These are phyloP conservation scores for Dendrolimus houi DNA, from an alignment of 2,888 invertebrate genomes.

Conservation along the genomic window DNA sequence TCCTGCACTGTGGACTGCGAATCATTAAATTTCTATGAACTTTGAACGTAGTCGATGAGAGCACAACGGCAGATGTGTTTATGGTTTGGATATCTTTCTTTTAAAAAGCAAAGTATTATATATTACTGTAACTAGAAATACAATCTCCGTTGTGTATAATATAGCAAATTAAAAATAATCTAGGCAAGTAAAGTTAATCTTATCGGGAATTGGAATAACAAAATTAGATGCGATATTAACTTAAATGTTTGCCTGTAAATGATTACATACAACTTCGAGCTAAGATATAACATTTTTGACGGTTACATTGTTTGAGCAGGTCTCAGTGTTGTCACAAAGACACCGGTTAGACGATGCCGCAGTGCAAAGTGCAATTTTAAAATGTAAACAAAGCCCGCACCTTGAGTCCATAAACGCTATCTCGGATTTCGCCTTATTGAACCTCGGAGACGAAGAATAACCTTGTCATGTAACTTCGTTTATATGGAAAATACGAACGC, in stretches of 20 bases:
- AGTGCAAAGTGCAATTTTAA: slow-evolving; percentile 74
- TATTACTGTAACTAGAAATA: too few relatives aligned
- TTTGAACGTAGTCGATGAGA: slow-evolving; percentile 27
- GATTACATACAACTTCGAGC: slow-evolving; percentile 3
- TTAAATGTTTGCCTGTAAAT: too few relatives aligned
- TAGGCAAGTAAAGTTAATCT: too few relatives aligned
- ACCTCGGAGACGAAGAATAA: slow-evolving; percentile 45
- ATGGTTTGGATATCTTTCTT: too few relatives aligned
- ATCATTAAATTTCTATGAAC: slow-evolving; percentile 44
- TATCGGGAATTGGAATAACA: too few relatives aligned
- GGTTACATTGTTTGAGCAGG: slow-evolving; percentile 66
- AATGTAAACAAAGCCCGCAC: slow-evolving; percentile 71
- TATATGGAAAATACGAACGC: slow-evolving; percentile 31
- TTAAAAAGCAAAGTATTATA: too few relatives aligned
- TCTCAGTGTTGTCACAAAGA: slow-evolving; percentile 57
- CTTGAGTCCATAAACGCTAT: slow-evolving; percentile 63
- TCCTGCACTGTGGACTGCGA: slow-evolving; percentile 21
- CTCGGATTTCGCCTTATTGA: slow-evolving; percentile 64
- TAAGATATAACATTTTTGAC: slow-evolving; percentile 58
- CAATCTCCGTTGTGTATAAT: too few relatives aligned
- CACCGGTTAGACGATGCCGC: slow-evolving; percentile 51
- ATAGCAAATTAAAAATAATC: too few relatives aligned
- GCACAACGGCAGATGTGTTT: background rate
- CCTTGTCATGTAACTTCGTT: slow-evolving; percentile 37
- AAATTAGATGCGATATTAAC: too few relatives aligned